Base-by-base conservation (phyloP, 1,140 invertebrate genomes). In the Chrysoperla carnea region DNA sequence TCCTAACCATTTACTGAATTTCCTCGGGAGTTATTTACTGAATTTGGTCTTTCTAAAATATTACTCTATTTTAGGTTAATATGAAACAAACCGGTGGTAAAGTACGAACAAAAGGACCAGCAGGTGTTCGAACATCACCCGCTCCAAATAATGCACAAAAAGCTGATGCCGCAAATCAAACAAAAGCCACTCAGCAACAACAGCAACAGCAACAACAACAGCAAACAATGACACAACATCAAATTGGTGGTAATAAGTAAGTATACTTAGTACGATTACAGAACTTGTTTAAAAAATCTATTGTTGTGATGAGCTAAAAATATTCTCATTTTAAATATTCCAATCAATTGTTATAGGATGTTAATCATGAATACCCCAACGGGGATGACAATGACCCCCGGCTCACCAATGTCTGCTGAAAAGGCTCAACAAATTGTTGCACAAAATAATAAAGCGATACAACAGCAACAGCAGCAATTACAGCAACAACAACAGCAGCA, bases 111-210 rank as follows among this genome's bases (percentile, higher is more conserved):
- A 62, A 59, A 54, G 46, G 52, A 44, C 62, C 62, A 1, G 54
- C 70, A 46, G 68, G 73, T 48, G 68, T 75, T 44, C 61, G 76
- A 39, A 67, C 64, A 37, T 74, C 73, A 15, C 72, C 72, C 28
- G 73, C 73, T 28, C 70, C 73, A 40, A 62, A 67, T 29, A 54
- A 62, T 39, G 52, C 49, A 46, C 55, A 59, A 37, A 79, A 80
- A 61, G 71, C 76, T 33, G 78, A 80, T 60, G 76, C 77, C 13
- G 73, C 75, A 12, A 81, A 79, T 59, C 77, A 81, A 59, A 80
- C 72, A 13, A 74, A 72, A 57, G 63, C 66, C 40, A 64, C 53
- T 49, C 52, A 59, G 48, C 54, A 59, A 39, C 52, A 48, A 17
- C 57, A 51, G 36, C 54, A 55, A 29, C 61, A 62, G 27, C 65